Conservation (phyloP, 2,888 invertebrate genomes). For the Acleris cristana region DNA sequence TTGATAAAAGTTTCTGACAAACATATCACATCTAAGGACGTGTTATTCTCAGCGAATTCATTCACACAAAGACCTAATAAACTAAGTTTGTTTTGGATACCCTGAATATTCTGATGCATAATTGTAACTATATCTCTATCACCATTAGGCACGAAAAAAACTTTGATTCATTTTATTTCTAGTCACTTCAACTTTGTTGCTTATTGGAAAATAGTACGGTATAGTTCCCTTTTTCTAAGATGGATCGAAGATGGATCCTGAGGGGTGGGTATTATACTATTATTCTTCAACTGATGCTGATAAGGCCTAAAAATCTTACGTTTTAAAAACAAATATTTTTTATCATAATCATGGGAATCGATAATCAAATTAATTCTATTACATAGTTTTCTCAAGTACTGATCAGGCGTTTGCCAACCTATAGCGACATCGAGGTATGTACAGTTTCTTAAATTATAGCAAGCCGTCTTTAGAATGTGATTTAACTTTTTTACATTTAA, state of each 20-base stretch:
- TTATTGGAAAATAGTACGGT: slow-evolving; percentile 2
- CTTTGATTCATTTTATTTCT: neutral
- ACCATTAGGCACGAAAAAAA: neutral
- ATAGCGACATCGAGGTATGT: neutral
- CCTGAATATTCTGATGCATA: slow-evolving; percentile 28
- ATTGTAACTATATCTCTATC: slow-evolving; percentile 10
- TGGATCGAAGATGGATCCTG: too few species aligned
- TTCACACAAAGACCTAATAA: slow-evolving; percentile 22
- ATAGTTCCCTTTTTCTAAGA: too few species aligned
- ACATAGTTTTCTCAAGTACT: slow-evolving; percentile 8
- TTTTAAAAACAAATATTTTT: slow-evolving; percentile 14
- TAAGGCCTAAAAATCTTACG: neutral
- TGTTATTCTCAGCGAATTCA: slow-evolving; percentile 17
- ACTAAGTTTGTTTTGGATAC: slow-evolving; percentile 18
- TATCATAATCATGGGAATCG: slow-evolving; percentile 15
- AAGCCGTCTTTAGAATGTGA: too few species aligned
- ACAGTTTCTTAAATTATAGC: too few species aligned
- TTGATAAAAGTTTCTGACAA: slow-evolving; percentile 28
- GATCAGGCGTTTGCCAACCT: neutral
- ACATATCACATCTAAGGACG: slow-evolving; percentile 8
- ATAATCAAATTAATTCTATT: slow-evolving; percentile 14
- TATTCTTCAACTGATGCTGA: too few species aligned
- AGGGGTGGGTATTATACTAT: too few species aligned
- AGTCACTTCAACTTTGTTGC: slow-evolving; percentile 3
- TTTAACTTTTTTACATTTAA: too few species aligned